These are phyloP conservation scores for Antigone vipio DNA, from an alignment of 2,113 vertebrate species.

Conservation along the genomic window DNA sequence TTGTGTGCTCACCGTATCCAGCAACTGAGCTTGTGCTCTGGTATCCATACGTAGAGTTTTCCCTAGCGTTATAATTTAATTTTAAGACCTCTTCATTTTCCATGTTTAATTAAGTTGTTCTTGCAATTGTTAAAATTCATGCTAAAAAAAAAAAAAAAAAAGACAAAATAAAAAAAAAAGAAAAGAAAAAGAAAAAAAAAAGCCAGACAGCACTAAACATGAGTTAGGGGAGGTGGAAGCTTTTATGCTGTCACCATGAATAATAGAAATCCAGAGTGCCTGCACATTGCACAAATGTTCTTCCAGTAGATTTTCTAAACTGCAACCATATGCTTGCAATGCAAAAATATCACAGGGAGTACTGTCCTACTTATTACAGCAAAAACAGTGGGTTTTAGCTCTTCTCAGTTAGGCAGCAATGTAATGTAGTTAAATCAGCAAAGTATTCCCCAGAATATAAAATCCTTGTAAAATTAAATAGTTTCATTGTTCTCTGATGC, in stretches of 20 bases:
- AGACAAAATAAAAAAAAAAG: too few relatives aligned
- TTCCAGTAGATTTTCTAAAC: constrained; percentile 54
- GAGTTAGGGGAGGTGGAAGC: not conserved
- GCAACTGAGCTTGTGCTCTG: not conserved
- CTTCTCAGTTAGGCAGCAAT: constrained; percentile 6
- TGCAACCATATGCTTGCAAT: constrained; percentile 43
- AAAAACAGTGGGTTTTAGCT: constrained; percentile 23
- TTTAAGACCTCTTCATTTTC: not conserved
- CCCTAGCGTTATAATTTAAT: not conserved
- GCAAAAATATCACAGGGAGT: constrained; percentile 57
- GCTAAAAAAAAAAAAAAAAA: not conserved
- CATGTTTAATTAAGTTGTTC: not conserved
- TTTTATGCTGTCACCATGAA: constrained; percentile 43
- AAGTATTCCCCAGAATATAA: not conserved
- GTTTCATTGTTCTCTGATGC: not conserved
- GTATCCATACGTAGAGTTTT: not conserved
- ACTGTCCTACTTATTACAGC: constrained; percentile 51
- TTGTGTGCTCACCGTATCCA: not conserved
- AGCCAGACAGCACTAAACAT: not conserved
- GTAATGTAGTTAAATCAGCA: constrained; percentile 6
- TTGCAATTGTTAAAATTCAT: not conserved
- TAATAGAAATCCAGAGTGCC: constrained; percentile 34
- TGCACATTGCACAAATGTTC: constrained; percentile 35
- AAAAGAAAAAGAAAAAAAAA: not conserved
- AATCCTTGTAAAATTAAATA: constrained; percentile 21